Percentiles rank a stretch among this genome's conserved stretches.
phyloP scores from a whole-genome alignment of 1,140 invertebrate genomes.

The Pemphigus obesinymphae region DNA sequence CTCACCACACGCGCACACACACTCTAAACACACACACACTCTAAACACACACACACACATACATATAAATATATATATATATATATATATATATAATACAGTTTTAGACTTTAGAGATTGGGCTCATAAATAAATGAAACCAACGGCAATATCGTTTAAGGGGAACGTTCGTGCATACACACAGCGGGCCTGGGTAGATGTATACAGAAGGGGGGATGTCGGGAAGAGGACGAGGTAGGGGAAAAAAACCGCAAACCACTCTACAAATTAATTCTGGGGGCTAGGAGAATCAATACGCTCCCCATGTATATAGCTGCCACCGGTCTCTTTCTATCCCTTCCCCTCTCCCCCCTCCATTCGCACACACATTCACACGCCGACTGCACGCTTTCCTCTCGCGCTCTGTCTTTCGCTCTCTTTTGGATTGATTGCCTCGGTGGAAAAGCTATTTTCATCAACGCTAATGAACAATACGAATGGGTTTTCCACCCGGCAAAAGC shows the following conservation, averaged over 20 bases:
- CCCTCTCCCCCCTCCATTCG: no score
- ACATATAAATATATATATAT: neutral
- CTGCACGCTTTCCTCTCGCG: no score
- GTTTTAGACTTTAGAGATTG: slow-evolving; percentile 26
- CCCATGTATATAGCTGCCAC: neutral
- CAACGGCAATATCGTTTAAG: slow-evolving; percentile 31
- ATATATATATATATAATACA: no score
- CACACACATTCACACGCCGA: neutral
- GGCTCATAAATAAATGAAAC: slow-evolving; percentile 39
- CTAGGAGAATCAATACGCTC: slow-evolving; percentile 31
- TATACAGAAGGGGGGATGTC: neutral
- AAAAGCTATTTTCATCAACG: slow-evolving; percentile 42
- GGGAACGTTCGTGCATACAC: slow-evolving; percentile 3
- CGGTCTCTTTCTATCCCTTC: neutral
- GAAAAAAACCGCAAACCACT: slow-evolving; percentile 37
- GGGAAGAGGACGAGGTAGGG: neutral
- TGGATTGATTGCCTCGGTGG: slow-evolving; percentile 41
- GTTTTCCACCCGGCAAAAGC: slow-evolving; percentile 40
- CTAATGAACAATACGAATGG: slow-evolving; percentile 42
- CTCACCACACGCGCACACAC: neutral
- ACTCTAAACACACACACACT: neutral
- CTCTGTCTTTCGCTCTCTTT: slow-evolving; percentile 33
- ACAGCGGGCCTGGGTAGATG: neutral
- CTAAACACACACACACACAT: neutral
- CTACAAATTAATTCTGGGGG: slow-evolving; percentile 40